A percentile compares a stretch with the other conserved stretches of the same genome.
These are phyloP conservation scores for Xyliphius kryptos DNA, from an alignment of 2,113 vertebrate genomes.

Conservation along the genomic window DNA sequence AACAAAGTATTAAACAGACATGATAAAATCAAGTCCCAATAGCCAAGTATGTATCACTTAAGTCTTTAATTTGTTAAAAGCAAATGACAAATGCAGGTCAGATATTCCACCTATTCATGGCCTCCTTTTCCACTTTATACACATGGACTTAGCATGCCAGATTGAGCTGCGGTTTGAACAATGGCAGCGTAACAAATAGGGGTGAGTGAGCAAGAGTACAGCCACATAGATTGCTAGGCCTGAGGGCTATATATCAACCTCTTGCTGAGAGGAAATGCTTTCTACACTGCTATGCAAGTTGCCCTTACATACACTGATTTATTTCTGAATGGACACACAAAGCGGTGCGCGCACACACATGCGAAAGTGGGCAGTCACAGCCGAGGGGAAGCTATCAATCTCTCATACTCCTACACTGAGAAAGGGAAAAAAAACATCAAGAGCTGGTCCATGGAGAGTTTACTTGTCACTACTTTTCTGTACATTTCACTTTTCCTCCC, in stretches of 20 bases:
- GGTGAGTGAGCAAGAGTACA: slow-evolving; percentile 40
- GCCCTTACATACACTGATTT: slow-evolving; percentile 67
- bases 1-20: slow-evolving; percentile 4
- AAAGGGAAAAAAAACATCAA: slow-evolving; percentile 43
- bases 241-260: slow-evolving; percentile 63
- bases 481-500: slow-evolving; percentile 13
- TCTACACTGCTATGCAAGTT: slow-evolving; percentile 62
- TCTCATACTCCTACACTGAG: slow-evolving; percentile 40
- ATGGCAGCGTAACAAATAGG: slow-evolving; percentile 62
- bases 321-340: slow-evolving; percentile 68
- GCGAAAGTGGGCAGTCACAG: slow-evolving; percentile 58
- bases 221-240: slow-evolving; percentile 35
- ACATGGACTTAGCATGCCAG: slow-evolving; percentile 40
- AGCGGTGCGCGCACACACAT: slow-evolving; percentile 54
- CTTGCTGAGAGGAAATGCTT: slow-evolving; percentile 61
- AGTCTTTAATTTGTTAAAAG: too few relatives aligned
- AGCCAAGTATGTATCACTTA: too few relatives aligned
- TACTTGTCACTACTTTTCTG: slow-evolving; percentile 39
- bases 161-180: slow-evolving; percentile 61
- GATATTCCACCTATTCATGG: slow-evolving; percentile 13
- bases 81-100: too few relatives aligned
- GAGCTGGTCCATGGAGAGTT: slow-evolving; percentile 57
- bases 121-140: slow-evolving; percentile 39
- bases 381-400: slow-evolving; percentile 66
- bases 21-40: neutral